These are phyloP conservation scores for Melanostoma scalare DNA, from an alignment of 2,888 invertebrate genomes.

Conservation along the genomic window DNA sequence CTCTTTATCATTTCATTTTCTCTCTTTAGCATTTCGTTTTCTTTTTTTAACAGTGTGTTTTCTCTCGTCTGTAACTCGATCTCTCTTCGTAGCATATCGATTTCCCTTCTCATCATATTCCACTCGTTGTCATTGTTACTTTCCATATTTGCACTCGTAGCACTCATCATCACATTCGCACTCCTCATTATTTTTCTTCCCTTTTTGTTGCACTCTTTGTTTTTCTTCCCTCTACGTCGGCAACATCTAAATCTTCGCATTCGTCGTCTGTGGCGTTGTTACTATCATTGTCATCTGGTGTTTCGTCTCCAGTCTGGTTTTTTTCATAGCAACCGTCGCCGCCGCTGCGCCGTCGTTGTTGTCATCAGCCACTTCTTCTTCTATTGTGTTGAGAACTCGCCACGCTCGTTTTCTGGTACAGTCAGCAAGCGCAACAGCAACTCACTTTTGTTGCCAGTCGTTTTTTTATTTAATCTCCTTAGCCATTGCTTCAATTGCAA, in stretches of 20 bases:
- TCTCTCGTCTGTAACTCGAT: slow-evolving; percentile 5
- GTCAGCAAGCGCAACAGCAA: slow-evolving; percentile 1
- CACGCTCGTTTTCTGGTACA: not conserved
- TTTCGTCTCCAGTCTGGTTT: too few relatives aligned
- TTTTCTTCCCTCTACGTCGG: not conserved
- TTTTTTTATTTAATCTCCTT: not conserved
- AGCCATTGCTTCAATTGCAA: not conserved
- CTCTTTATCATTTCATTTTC: slow-evolving; percentile 22
- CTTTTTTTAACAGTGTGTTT: not conserved
- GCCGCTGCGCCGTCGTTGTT: too few relatives aligned
- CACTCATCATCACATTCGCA: not conserved
- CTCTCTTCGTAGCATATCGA: not conserved
- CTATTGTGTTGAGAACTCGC: slow-evolving; percentile 1
- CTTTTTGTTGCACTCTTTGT: too few relatives aligned
- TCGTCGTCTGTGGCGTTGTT: not conserved
- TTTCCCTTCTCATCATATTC: not conserved
- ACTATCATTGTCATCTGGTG: too few relatives aligned
- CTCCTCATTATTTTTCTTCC: not conserved
- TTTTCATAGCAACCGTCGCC: too few relatives aligned
- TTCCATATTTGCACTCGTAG: not conserved
- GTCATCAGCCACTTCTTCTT: too few relatives aligned
- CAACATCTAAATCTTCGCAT: not conserved
- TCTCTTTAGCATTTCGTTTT: too few relatives aligned
- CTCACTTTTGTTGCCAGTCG: slow-evolving; percentile 4
- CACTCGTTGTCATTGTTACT: not conserved